Evolutionary conservation across 1,140 invertebrate species (phyloP), one percentile per base, ranked within the genome.

Genomic region (Hermatobates lingyangjiaoensis): DNA sequence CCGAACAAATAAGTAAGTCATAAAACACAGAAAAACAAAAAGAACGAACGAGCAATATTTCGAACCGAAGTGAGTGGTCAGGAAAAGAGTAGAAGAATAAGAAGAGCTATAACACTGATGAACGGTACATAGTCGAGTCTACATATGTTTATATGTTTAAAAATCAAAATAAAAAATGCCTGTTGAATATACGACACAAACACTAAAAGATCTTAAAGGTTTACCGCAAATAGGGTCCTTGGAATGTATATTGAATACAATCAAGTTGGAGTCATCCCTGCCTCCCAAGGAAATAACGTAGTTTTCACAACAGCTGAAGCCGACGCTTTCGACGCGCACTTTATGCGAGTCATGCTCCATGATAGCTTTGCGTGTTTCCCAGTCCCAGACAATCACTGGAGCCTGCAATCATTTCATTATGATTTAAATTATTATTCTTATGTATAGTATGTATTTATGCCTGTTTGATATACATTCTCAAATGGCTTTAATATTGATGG

Each of bases 261-360:
- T 73, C 25, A 87, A 76, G 58, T 78, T 79, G 23, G 86, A 83
- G 66, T 90, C 89, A 64, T 95, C 90, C 55, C 77, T 74, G 1
- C 90, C 90, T 15, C 90, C 90, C 27, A 93, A 70, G 2, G 85
- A 87, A 28, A 89, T 75, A 47, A 92, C 68, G 63, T 80, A 91
- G 40, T 73, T 73, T 54, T 86, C 84, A 63, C 86, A 77, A 24
- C 74, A 71, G 0, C 87, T 84, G 63, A 94, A 92, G 15, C 74
- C 72, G 12, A 93, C 67, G 10, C 82, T 75, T 68, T 91, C 81
- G 0, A 93, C 79, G 44, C 84, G 77, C 20, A 79, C 80, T 71
- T 88, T 90, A 64, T 95, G 90, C 12, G 87, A 67, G 63, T 83
- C 79, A 64, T 91, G 77, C 48, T 73, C 76, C 0, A 73, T 70